Percentiles rank a stretch among this genome's conserved stretches.
Conservation (phyloP, 2,888 invertebrate species). For the Theretra japonica region DNA sequence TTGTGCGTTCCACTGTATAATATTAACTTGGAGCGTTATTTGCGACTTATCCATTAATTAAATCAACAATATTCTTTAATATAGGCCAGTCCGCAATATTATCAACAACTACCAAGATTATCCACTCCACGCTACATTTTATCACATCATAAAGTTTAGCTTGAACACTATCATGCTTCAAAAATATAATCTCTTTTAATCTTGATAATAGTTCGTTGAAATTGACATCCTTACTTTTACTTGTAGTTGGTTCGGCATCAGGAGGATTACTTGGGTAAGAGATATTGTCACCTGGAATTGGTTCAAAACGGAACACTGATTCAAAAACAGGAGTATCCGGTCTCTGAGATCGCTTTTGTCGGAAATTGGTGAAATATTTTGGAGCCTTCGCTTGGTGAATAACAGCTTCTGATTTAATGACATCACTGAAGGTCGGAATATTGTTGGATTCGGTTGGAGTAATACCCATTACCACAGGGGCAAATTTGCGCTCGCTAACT, state of each 20-base stretch:
- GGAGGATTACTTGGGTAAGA: background rate
- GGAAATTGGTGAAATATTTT: background rate
- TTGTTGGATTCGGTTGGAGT: background rate
- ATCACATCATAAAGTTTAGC: constrained; percentile 1
- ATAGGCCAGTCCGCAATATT: too few relatives aligned
- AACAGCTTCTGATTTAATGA: constrained; percentile 1
- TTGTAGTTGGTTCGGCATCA: background rate
- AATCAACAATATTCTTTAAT: too few relatives aligned
- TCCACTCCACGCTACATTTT: background rate
- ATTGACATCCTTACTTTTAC: constrained; percentile 1
- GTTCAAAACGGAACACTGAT: background rate
- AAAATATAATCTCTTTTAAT: background rate
- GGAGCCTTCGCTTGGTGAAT: background rate
- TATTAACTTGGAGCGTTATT: too few relatives aligned
- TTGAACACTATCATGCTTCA: background rate
- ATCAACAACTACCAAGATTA: background rate
- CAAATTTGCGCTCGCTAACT: background rate
- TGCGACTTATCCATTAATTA: too few relatives aligned
- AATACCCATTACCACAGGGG: too few relatives aligned
- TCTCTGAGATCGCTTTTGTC: background rate
- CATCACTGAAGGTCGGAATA: background rate
- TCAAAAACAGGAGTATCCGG: background rate
- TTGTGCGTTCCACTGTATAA: too few relatives aligned
- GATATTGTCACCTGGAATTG: background rate
- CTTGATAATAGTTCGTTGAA: background rate